Conservation (phyloP, 2,888 invertebrate genomes). For the Troides helena region DNA sequence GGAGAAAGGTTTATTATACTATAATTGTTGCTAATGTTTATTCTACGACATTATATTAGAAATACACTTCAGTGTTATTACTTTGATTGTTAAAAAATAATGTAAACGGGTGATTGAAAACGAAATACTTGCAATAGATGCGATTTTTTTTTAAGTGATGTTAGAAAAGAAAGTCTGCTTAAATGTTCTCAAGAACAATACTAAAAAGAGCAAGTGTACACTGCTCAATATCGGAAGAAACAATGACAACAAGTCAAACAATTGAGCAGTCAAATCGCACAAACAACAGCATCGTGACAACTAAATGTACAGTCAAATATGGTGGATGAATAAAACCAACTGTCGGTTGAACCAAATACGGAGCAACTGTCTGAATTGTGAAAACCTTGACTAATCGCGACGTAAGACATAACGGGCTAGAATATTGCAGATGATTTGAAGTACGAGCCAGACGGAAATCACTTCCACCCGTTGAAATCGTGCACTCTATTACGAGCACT, state of each 20-base stretch:
- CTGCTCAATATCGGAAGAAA: conserved; percentile 36
- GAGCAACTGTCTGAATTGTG: conserved; percentile 56
- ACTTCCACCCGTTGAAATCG: conserved; percentile 3
- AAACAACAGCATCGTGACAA: conserved; percentile 64
- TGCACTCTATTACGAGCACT: conserved; percentile 10
- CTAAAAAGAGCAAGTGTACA: not conserved
- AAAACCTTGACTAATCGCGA: conserved; percentile 70
- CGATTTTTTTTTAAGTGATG: not conserved
- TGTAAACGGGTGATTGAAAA: not conserved
- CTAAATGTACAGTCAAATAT: conserved; percentile 68
- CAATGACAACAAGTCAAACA: conserved; percentile 46
- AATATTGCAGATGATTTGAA: conserved; percentile 28
- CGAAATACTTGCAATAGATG: not conserved
- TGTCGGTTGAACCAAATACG: conserved; percentile 57
- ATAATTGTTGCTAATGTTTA: not conserved
- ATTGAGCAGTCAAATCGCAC: conserved; percentile 57
- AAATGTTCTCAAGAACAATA: not conserved
- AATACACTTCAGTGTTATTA: not conserved
- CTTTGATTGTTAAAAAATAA: not conserved
- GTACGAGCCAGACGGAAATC: conserved; percentile 21
- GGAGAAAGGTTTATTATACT: not conserved
- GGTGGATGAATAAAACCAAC: conserved; percentile 64
- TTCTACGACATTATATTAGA: not conserved
- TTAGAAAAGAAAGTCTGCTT: not conserved
- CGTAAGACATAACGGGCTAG: conserved; percentile 39